These are phyloP conservation scores for Neopipo cinnamomea DNA, from an alignment of 2,113 vertebrate species.

Conservation along the genomic window DNA sequence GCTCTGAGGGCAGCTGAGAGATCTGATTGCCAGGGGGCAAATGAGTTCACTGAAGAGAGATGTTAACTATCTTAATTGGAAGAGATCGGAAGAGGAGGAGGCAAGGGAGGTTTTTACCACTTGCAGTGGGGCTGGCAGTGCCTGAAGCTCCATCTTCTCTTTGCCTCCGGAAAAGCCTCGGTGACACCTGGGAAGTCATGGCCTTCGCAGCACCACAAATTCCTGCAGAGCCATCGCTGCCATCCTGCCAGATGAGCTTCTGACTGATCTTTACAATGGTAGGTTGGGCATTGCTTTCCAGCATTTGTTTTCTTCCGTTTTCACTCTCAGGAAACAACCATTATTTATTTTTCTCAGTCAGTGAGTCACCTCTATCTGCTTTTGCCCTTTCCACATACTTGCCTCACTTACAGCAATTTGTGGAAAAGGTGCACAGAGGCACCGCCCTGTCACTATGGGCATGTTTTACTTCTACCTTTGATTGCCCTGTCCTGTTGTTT, in stretches of 20 bases:
- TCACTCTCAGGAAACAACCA: background rate
- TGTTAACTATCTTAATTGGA: background rate
- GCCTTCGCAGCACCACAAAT: fast-evolving
- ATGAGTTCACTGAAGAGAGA: background rate
- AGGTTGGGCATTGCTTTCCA: background rate
- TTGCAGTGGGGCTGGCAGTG: background rate
- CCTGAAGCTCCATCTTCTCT: background rate
- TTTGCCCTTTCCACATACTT: background rate
- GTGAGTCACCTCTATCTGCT: background rate
- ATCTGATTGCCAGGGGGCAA: background rate
- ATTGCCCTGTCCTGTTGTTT: fast-evolving
- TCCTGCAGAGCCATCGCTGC: fast-evolving
- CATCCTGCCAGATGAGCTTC: background rate
- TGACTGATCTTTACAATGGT: background rate
- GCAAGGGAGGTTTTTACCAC: background rate
- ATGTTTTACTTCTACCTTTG: background rate
- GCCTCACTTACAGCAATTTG: background rate
- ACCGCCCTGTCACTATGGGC: fast-evolving
- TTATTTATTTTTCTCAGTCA: background rate
- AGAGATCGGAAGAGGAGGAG: background rate
- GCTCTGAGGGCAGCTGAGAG: background rate
- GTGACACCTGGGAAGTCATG: background rate
- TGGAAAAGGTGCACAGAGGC: background rate
- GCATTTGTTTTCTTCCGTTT: background rate
- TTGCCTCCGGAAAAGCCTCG: fast-evolving